Conservation (phyloP, 2,888 invertebrate species). For the Drosophila kanekoi region DNA sequence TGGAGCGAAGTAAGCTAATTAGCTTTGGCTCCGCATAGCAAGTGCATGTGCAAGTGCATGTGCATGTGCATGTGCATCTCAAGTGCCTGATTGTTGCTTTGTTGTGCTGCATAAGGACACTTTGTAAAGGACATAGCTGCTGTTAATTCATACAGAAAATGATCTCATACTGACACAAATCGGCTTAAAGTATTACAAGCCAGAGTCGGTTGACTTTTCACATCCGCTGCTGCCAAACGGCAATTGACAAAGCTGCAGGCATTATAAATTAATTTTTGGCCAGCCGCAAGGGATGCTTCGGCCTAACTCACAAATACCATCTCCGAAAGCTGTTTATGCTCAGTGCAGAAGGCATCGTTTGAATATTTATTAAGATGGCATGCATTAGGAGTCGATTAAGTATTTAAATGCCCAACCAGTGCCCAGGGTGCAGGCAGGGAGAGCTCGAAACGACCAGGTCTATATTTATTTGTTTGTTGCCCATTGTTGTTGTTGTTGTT, state of each 20-base stretch:
- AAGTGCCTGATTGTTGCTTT: conserved; percentile 33
- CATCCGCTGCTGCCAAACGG: conserved; percentile 51
- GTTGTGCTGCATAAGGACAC: conserved; percentile 33
- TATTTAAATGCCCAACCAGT: conserved; percentile 64
- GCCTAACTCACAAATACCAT: not conserved
- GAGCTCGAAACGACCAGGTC: not conserved
- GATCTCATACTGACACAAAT: conserved; percentile 58
- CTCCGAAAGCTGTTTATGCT: conserved; percentile 27
- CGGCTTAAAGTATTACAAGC: conserved; percentile 67
- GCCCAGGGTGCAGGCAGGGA: conserved; percentile 36
- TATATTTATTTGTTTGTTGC: conserved; percentile 17
- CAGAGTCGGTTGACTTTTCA: conserved; percentile 42
- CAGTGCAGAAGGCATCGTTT: conserved; percentile 38
- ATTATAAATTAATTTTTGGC: conserved; percentile 58
- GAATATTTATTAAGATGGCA: conserved; percentile 69
- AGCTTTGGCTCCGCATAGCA: conserved; percentile 5
- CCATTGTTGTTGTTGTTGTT: conserved; percentile 18
- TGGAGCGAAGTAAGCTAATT: conserved; percentile 2
- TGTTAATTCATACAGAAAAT: conserved; percentile 49
- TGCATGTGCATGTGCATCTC: conserved; percentile 31
- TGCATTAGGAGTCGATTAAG: conserved; percentile 70
- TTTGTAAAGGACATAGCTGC: conserved; percentile 40
- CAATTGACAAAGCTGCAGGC: conserved; percentile 42
- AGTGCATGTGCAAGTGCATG: conserved; percentile 18
- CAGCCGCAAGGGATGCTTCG: conserved; percentile 20